Evolutionary conservation across 1,140 invertebrate genomes (phyloP).

Genomic region (Lepidurus apus): DNA sequence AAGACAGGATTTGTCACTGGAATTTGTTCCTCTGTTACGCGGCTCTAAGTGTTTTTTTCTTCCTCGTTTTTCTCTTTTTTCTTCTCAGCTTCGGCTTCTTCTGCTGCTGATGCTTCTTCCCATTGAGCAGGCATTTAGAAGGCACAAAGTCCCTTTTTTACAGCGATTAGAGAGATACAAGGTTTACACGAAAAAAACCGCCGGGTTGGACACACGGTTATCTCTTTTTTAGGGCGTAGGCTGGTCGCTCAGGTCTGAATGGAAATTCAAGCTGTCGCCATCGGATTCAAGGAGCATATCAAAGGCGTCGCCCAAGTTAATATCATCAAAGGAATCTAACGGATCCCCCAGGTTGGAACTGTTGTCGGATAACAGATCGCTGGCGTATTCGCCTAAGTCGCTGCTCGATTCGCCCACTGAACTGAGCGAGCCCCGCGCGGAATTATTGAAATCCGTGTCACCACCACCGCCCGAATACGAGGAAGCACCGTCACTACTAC

Average conservation of each 20-base stretch:
- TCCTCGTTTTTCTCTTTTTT: neutral
- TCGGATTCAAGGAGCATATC: constrained; percentile 51
- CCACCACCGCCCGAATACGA: constrained; percentile 34
- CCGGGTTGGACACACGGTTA: neutral
- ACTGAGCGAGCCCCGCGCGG: constrained; percentile 35
- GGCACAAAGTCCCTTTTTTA: neutral
- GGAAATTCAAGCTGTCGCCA: constrained; percentile 49
- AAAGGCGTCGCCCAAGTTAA: constrained; percentile 43
- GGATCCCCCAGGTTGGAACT: constrained; percentile 41
- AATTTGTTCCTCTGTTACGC: neutral
- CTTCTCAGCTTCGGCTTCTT: neutral
- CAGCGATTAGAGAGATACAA: neutral
- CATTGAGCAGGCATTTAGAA: neutral
- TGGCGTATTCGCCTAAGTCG: constrained; percentile 40
- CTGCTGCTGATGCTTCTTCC: neutral
- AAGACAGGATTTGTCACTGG: neutral
- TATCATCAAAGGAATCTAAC: constrained; percentile 40
- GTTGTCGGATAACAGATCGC: constrained; percentile 41
- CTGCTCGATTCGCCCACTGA: constrained; percentile 36
- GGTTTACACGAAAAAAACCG: neutral
- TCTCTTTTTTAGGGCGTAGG: constrained; percentile 1
- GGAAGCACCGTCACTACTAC: constrained; percentile 29
- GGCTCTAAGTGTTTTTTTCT: neutral
- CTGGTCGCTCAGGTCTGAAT: constrained; percentile 32
- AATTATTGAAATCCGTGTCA: constrained; percentile 35